Evolutionary conservation across 2,888 invertebrate species (phyloP).

Genomic region (Rhaphigaster nebulosa): DNA sequence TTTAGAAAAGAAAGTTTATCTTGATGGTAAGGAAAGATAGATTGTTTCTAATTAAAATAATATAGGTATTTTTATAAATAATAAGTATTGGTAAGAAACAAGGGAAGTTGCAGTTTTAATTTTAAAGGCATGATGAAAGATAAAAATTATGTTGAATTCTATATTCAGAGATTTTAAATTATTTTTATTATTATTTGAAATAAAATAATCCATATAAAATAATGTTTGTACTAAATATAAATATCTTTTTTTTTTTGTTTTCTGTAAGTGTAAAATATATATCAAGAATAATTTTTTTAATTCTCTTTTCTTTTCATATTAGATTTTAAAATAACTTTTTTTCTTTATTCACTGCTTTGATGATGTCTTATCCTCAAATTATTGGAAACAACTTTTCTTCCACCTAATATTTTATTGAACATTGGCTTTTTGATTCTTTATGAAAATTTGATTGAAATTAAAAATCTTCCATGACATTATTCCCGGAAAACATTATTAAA

Average conservation of each 20-base stretch:
- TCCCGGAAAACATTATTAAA: background rate
- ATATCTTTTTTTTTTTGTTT: background rate
- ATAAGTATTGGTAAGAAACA: background rate
- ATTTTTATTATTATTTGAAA: background rate
- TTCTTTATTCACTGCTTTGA: background rate
- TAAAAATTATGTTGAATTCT: background rate
- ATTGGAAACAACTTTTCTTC: background rate
- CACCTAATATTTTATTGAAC: background rate
- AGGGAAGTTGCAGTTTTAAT: conserved; percentile 9
- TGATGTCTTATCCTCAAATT: background rate
- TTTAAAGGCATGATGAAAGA: background rate
- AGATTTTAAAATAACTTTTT: background rate
- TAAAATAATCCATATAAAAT: background rate
- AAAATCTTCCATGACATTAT: background rate
- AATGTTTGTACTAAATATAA: too few relatives aligned
- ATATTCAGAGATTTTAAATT: background rate
- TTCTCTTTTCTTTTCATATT: background rate
- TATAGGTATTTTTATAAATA: conserved; percentile 25
- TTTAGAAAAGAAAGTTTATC: conserved; percentile 6
- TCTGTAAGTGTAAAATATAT: background rate
- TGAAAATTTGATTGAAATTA: background rate
- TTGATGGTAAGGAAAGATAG: conserved; percentile 19
- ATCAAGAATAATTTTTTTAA: background rate
- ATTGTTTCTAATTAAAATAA: background rate
- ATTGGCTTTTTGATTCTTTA: background rate